phyloP scores from a whole-genome alignment of 92 coral and sea anemone species.

The Scolanthus callimorphus region DNA sequence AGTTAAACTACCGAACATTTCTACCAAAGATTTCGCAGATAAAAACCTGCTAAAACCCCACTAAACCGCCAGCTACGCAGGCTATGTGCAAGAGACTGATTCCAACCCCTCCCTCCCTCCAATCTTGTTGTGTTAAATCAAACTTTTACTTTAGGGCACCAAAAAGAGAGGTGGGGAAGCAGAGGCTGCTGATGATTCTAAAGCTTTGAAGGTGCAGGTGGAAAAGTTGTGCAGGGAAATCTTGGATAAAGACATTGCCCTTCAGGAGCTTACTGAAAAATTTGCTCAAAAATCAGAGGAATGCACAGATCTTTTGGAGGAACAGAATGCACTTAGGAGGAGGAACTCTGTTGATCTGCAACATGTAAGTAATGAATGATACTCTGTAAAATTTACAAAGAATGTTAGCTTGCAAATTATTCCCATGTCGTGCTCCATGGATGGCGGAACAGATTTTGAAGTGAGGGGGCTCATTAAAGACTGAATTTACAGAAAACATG shows the following conservation, averaged over 20 bases:
- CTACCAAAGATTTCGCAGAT: too few species aligned
- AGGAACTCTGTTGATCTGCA: conserved; percentile 70
- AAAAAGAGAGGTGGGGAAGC: conserved; percentile 1
- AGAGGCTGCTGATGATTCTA: conserved; percentile 38
- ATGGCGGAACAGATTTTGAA: too few species aligned
- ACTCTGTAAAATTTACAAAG: too few species aligned
- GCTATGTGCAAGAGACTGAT: too few species aligned
- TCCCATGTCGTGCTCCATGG: too few species aligned
- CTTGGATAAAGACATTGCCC: conserved; percentile 60
- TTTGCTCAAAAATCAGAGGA: conserved; percentile 76
- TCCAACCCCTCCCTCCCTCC: not conserved
- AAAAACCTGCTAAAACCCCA: too few species aligned
- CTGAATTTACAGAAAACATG: too few species aligned
- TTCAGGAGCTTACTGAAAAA: conserved; percentile 59
- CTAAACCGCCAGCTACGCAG: too few species aligned
- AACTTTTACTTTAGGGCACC: not conserved
- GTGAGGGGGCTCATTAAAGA: too few species aligned
- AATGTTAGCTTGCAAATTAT: too few species aligned
- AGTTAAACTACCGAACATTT: too few species aligned
- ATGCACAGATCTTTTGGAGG: conserved; percentile 79
- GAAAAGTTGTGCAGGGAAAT: conserved; percentile 52
- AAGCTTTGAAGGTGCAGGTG: conserved; percentile 43
- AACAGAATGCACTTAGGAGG: conserved; percentile 64
- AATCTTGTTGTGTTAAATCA: not conserved
- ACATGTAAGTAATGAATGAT: conserved; percentile 55